Base-by-base conservation (phyloP, 2,797 vertebrate species). In the Nasua narica region DNA sequence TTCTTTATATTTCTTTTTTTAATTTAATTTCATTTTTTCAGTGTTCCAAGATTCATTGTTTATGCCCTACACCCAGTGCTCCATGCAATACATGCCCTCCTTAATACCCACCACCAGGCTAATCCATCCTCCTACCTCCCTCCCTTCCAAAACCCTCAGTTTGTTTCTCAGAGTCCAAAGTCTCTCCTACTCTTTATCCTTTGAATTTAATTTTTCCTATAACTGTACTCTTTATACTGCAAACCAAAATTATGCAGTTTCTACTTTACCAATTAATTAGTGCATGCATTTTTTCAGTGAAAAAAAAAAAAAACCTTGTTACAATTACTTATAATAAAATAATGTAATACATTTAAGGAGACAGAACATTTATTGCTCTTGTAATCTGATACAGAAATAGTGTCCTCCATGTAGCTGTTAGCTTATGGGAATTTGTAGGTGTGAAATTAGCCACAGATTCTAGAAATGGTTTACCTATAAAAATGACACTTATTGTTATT, bases 391-490 rank as follows among this genome's bases (percentile, higher is more conserved):
- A 93, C 6, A 67, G 46, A 54, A 50, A 90, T 82, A 14, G 6
- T 54, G 90, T 94, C 11, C 56, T 87, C 40, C 23, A 32, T 8
- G 3, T 56, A 93, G 18, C 48, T 60, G 46, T 85, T 23, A 88
- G 40, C 16, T 81, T 78, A 15, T 69, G 32, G 40, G 65, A 60
- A 96, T 93, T 96, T 94, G 78, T 85, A 88, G 78, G 78, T 97
- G 27, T 97, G 54, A 95, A 98, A 97, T 97, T 96, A 84, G 25
- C 7, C 43, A 96, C 72, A 85, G 43, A 91, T 77, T 87, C 40
- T 94, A 85, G 58, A 96, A 74, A 69, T 67, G 90, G 46, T 81
- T 97, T 92, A 86, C 18, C 27, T 87, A 58, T 91, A 32, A 83
- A 83, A 21, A 90, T 14, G 40, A 77, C 3, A 77, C 6, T 92